phyloP scores from a whole-genome alignment of 2,888 invertebrate species.

The Aricia artaxerxes region DNA sequence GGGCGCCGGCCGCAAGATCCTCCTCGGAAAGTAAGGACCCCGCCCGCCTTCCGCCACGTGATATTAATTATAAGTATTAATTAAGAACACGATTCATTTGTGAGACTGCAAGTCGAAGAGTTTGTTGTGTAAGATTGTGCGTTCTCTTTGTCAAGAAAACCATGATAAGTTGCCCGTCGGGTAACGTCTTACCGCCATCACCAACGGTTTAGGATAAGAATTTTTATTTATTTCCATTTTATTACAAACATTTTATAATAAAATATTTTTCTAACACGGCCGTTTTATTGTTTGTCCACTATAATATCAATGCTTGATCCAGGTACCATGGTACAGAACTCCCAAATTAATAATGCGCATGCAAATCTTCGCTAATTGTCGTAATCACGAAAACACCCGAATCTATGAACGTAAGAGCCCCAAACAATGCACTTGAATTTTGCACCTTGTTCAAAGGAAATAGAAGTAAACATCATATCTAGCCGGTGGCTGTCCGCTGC shows the following conservation, averaged over 20 bases:
- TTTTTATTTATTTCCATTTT: slow-evolving; percentile 74
- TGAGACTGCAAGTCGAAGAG: slow-evolving; percentile 60
- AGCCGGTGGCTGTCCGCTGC: too few species aligned
- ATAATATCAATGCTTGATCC: neutral
- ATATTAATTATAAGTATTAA: slow-evolving; percentile 74
- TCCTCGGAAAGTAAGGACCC: slow-evolving; percentile 89
- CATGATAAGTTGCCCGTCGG: slow-evolving; percentile 43
- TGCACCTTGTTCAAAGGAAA: too few species aligned
- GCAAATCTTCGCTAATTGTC: too few species aligned
- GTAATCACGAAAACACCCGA: too few species aligned
- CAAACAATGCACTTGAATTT: too few species aligned
- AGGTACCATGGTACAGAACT: too few species aligned
- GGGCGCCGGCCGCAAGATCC: slow-evolving; percentile 94
- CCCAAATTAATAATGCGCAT: too few species aligned
- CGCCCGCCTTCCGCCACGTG: slow-evolving; percentile 58
- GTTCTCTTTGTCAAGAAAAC: slow-evolving; percentile 48
- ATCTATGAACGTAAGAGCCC: too few species aligned
- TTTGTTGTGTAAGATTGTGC: slow-evolving; percentile 52
- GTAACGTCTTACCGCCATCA: slow-evolving; percentile 51
- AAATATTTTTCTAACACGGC: slow-evolving; percentile 47
- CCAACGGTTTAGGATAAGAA: slow-evolving; percentile 72
- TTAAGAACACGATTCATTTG: slow-evolving; percentile 69
- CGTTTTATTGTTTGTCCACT: neutral
- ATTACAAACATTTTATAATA: slow-evolving; percentile 67
- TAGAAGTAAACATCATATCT: too few species aligned